Percentiles rank a stretch among this genome's conserved stretches.
Conservation (phyloP, 2,888 invertebrate genomes). For the Drosophila longiperda region DNA sequence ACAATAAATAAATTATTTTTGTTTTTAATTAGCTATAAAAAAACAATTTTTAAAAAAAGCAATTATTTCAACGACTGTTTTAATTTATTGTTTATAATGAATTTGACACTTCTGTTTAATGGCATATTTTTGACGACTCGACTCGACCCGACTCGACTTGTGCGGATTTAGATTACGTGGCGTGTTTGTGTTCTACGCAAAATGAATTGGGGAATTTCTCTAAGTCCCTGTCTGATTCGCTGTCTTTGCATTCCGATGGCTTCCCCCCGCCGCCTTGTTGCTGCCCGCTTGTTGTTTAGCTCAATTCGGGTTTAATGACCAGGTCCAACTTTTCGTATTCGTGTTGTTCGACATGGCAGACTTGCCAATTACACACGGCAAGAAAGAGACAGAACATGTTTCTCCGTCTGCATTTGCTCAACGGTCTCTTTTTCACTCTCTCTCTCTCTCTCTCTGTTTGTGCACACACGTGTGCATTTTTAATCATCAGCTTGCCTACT, state of each 20-base stretch:
- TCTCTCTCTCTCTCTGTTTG: neutral
- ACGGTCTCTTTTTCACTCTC: neutral
- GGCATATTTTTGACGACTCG: conserved; percentile 23
- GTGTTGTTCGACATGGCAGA: conserved; percentile 37
- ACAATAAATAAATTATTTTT: neutral
- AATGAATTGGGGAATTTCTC: conserved; percentile 30
- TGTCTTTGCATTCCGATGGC: conserved; percentile 40
- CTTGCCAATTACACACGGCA: conserved; percentile 32
- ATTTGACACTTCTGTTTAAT: conserved; percentile 34
- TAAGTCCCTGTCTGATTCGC: neutral
- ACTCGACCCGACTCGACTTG: neutral
- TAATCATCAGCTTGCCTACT: conserved; percentile 78
- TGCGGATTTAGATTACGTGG: conserved; percentile 45
- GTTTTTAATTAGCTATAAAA: neutral
- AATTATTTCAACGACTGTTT: neutral
- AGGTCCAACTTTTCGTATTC: conserved; percentile 43
- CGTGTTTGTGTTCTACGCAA: neutral
- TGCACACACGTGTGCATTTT: conserved; percentile 69
- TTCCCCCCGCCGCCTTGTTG: conserved; percentile 15
- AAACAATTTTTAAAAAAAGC: neutral
- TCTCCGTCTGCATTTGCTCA: conserved; percentile 1
- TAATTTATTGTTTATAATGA: neutral
- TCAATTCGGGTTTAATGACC: conserved; percentile 57
- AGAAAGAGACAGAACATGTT: conserved; percentile 12
- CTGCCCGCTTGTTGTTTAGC: conserved; percentile 9